Base-by-base conservation (phyloP, 1,140 invertebrate species). In the Globodera rostochiensis region DNA sequence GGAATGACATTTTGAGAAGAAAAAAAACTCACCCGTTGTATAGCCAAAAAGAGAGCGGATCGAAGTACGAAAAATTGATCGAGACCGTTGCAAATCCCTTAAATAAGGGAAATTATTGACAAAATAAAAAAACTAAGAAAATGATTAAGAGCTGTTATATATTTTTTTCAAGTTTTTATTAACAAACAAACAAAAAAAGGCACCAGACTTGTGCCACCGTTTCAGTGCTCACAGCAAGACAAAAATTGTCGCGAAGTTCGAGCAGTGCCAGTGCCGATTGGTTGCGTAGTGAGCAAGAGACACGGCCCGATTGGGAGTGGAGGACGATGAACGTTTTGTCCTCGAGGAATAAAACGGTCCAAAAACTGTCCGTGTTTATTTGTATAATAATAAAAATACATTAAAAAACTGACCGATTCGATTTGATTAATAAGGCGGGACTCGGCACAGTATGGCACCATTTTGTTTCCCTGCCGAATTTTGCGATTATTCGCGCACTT, bases 11-110 rank as follows among this genome's bases (percentile, higher is more conserved):
- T 21, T n/a, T 6, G 21, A 7, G 9, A 25, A 73, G 1, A 19
- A 60, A 0, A 36, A 13, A 76, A 77, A 77, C 64, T 67, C 53
- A 66, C 66, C 77, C 25, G 49, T 21, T 21, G 47, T 46, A 70
- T 46, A 64, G 46, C 46, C 77, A 49, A 78, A 64, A 49, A 78
- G 77, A 6, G 64, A 69, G 11, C 60, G 46, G 11, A 78, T 25
- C 15, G 77, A 78, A 13, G 77, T 46, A 36, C 25, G 64, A n/a
- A 78, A 69, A 49, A 70, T 45, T 3, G 64, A 70, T 7, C 21
- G 11, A 36, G 64, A 78, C n/a, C 36, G 53, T 45, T 69, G 53
- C 70, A 78, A 78, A 46, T 78, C 77, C 77, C 76, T 78, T 11
- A 69, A 60, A 3, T 36, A 36, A 60, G 15, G 57, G 36, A 78